Evolutionary conservation across 2,797 vertebrate genomes (phyloP).

Genomic region (Molossus alvarezi): DNA sequence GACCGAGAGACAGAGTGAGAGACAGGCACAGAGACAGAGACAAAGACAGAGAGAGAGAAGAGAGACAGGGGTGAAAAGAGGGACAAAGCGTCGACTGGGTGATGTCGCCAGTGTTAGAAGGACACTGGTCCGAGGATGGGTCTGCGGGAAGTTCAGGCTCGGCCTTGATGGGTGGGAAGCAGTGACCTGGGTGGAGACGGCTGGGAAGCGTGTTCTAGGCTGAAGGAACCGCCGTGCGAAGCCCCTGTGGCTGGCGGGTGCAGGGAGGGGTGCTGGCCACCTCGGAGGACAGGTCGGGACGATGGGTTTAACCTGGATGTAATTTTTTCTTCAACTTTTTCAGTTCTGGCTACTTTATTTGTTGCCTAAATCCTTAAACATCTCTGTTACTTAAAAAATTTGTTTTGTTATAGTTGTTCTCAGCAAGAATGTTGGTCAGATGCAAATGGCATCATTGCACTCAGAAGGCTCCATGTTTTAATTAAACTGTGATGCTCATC

Average conservation of each 20-base stretch:
- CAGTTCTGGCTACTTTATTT: background rate
- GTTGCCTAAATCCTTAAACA: background rate
- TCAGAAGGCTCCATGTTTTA: background rate
- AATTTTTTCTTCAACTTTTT: background rate
- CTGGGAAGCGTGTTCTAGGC: background rate
- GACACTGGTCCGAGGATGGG: no score
- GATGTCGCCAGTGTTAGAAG: no score
- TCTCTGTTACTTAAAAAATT: background rate
- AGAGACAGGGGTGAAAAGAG: background rate
- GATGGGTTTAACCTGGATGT: background rate
- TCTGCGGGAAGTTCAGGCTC: no score
- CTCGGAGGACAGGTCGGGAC: background rate
- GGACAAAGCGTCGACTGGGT: no score
- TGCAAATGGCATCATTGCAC: background rate
- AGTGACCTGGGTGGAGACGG: background rate
- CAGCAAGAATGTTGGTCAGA: background rate
- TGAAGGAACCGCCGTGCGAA: background rate
- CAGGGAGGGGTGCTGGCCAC: no score
- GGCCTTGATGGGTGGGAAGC: background rate
- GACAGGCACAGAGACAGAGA: background rate
- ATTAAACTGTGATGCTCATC: background rate
- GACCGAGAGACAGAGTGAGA: no score
- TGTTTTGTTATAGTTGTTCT: background rate
- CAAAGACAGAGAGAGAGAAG: background rate
- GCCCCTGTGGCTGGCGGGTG: background rate